Percentiles rank a stretch among this genome's conserved stretches.
Conservation (phyloP, 2,888 invertebrate species). For the Noctua janthina region DNA sequence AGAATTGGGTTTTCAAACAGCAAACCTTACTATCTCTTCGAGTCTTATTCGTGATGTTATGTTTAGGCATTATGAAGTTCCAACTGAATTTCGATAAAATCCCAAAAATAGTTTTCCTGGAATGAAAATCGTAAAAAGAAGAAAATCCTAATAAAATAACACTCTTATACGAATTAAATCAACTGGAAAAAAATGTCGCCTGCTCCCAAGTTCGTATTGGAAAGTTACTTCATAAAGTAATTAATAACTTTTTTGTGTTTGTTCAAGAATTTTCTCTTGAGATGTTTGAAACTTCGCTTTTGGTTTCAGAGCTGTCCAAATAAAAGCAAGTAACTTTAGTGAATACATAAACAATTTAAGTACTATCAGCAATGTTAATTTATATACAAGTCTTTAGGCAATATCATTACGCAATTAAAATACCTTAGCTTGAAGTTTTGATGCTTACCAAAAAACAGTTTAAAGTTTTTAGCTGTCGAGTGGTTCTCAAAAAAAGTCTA, state of each 20-base stretch:
- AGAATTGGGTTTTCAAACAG: too few species aligned
- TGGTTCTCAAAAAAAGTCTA: neutral
- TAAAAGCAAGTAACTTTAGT: conserved; percentile 11
- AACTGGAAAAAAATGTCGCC: neutral
- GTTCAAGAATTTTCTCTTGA: conserved; percentile 3
- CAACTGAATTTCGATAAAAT: neutral
- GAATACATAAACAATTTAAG: conserved; percentile 24
- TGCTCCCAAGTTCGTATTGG: neutral
- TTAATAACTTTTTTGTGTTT: conserved; percentile 9
- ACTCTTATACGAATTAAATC: neutral
- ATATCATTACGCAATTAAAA: conserved; percentile 26
- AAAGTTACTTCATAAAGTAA: conserved; percentile 14
- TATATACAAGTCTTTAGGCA: neutral
- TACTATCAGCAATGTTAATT: conserved; percentile 32
- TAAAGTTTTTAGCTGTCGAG: neutral
- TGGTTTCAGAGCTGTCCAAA: conserved; percentile 9
- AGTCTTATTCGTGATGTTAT: neutral
- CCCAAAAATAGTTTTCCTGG: neutral
- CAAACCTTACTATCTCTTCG: neutral
- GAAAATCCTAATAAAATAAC: neutral
- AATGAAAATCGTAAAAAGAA: neutral
- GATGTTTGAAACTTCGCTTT: conserved; percentile 13
- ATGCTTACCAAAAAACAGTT: neutral
- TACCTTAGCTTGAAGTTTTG: neutral
- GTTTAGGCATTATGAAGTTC: neutral